Base-by-base conservation (phyloP, 1,140 invertebrate species). In the Acromyrmex echinatior region DNA sequence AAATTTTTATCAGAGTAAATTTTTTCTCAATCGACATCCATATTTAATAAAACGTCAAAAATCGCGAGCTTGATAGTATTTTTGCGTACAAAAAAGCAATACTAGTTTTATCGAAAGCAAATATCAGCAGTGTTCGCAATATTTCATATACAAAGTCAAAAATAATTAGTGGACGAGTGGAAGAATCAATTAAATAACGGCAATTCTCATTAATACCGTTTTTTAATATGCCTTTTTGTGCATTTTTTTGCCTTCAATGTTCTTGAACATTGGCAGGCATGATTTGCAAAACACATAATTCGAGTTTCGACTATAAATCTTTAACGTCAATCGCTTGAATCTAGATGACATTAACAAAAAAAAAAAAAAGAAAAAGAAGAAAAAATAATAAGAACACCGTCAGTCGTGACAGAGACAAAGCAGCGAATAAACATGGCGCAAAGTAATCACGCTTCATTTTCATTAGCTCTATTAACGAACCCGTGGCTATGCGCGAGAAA, bases 401-500 rank as follows among this genome's bases (percentile, higher is more conserved):
- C 68, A 49, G 28, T 14, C 18, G 56, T 25, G 53, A 84, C 56
- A 84, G 18, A 84, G 80, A 84, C 56, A 51, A 74, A 84, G 70
- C 9, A 28, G n/a, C n/a, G 70, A 82, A 63, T 76, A 45, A 74
- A 62, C 39, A 25, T 10, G 18, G 25, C 39, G 25, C 39, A 76
- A 74, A 74, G 80, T 84, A 84, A 84, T 84, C 80, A 74, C 70
- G 70, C 73, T 84, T 84, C 70, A 84, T 84, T 84, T 84, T 84
- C 70, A 84, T 84, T 84, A 84, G 70, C 70, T 84, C 73, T 84
- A 84, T 84, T 84, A 84, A 84, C 80, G 39, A 28, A 74, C 56
- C 39, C 70, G 70, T 39, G 80, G 70, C 39, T 84, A 84, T 28
- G 56, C 80, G 56, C 56, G 56, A 68, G 65, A 58, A 84, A 84